These are phyloP conservation scores for Strigamia maritima DNA, from an alignment of 2,888 invertebrate genomes.

Conservation along the genomic window DNA sequence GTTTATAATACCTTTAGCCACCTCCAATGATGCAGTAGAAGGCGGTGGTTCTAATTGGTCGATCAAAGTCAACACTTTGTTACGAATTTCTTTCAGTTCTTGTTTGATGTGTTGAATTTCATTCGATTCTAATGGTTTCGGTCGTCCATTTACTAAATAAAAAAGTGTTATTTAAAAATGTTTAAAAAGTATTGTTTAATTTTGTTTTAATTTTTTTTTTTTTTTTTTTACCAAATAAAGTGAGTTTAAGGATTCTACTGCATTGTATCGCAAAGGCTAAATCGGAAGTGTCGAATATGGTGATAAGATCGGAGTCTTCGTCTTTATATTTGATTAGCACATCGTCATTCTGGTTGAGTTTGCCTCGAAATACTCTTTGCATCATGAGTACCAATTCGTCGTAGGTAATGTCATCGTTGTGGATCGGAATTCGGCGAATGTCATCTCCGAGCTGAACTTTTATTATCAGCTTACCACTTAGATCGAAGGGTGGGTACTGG, in stretches of 20 bases:
- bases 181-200: conserved; percentile 25
- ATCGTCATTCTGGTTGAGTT: conserved; percentile 63
- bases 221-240: conserved; percentile 57
- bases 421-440: conserved; percentile 66
- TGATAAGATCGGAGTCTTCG: conserved; percentile 69
- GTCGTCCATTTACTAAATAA: conserved; percentile 52
- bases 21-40: background rate
- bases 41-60: conserved; percentile 57
- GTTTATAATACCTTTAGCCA: too few relatives aligned
- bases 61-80: conserved; percentile 61
- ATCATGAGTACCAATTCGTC: conserved; percentile 69
- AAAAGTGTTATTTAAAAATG: too few relatives aligned
- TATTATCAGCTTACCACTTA: conserved; percentile 49
- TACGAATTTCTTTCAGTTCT: conserved; percentile 58
- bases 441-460: conserved; percentile 64
- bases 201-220: too few relatives aligned
- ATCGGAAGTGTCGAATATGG: conserved; percentile 68
- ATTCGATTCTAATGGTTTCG: conserved; percentile 50
- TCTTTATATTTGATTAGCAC: conserved; percentile 69
- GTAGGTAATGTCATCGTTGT: conserved; percentile 70
- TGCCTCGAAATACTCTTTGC: conserved; percentile 66
- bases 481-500: conserved; percentile 46
- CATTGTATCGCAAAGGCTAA: conserved; percentile 67
- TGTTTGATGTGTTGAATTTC: conserved; percentile 56
- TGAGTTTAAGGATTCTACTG: conserved; percentile 63